A percentile compares a stretch with the other conserved stretches of the same genome.
Evolutionary conservation across 2,113 vertebrate genomes (phyloP).

Genomic region (crab-eating macaque (Macaca fascicularis)): T2T-MFA8v1.1 NC_088381.1:91985501-91986000

Average conservation of each 20-base stretch:
- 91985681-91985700: neutral
- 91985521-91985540: neutral
- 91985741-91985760: neutral
- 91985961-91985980: neutral
- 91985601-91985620: neutral
- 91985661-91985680: neutral
- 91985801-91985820: neutral
- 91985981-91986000: no score
- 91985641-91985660: neutral
- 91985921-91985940: neutral
- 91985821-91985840: neutral
- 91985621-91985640: neutral
- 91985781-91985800: neutral
- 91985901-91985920: neutral
- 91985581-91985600: neutral
- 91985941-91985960: neutral
- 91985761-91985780: neutral
- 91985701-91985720: neutral
- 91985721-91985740: neutral
- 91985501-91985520: neutral
- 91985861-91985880: neutral
- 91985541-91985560: neutral
- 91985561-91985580: neutral
- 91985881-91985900: neutral
- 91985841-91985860: neutral